These are phyloP conservation scores for Metopia argyrocephala DNA, from an alignment of 2,888 invertebrate genomes.

Conservation along the genomic window DNA sequence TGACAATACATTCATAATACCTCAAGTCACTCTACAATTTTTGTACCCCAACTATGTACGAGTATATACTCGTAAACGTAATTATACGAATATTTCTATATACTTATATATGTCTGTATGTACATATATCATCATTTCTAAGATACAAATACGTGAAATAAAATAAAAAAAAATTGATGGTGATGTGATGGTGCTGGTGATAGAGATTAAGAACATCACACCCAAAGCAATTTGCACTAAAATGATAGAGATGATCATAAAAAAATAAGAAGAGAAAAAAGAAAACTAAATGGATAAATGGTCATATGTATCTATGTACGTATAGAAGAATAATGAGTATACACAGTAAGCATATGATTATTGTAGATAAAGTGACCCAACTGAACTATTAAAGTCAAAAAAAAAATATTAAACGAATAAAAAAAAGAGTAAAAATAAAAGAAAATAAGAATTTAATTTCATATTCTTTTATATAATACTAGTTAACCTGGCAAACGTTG, in stretches of 20 bases:
- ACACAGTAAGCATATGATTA: too few species aligned
- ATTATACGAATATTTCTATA: neutral
- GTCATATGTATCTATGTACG: neutral
- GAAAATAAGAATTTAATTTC: neutral
- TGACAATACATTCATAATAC: conserved; percentile 1
- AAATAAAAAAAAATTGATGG: neutral
- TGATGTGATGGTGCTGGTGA: conserved; percentile 16
- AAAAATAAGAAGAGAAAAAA: conserved; percentile 23
- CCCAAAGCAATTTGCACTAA: conserved; percentile 57
- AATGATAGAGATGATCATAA: conserved; percentile 19
- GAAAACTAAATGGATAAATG: neutral
- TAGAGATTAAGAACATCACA: conserved; percentile 57
- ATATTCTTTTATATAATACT: too few species aligned
- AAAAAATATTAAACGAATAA: neutral
- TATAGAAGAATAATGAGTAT: neutral
- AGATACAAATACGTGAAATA: conserved; percentile 16
- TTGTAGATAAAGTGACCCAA: conserved; percentile 19
- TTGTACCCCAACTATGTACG: neutral
- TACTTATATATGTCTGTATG: neutral
- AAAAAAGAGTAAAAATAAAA: neutral
- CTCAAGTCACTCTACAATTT: neutral
- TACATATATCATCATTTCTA: conserved; percentile 1
- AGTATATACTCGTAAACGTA: too few species aligned
- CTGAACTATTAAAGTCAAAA: conserved; percentile 15
- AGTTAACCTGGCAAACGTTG: too few species aligned